phyloP scores from a whole-genome alignment of 2,797 vertebrate genomes.

The Neosilurus mollespiculum region DNA sequence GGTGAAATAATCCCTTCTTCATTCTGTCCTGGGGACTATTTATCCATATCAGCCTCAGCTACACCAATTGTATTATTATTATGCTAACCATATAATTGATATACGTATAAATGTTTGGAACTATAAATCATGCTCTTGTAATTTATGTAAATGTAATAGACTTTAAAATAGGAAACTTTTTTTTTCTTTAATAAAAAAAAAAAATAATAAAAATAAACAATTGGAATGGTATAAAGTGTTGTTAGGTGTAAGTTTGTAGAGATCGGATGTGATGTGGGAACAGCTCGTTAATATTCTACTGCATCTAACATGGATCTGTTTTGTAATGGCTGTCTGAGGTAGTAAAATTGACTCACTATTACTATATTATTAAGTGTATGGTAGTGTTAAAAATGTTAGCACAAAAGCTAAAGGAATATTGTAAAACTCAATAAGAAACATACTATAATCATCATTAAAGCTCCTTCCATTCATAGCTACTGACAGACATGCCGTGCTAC shows the following conservation, averaged over 20 bases:
- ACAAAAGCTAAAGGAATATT: neutral
- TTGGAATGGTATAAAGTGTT: too few species aligned
- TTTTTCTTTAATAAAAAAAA: too few species aligned
- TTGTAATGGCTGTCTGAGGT: neutral
- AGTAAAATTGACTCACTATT: neutral
- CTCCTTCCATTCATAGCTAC: neutral
- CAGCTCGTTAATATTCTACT: neutral
- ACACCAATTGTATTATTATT: too few species aligned
- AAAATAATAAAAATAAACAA: too few species aligned
- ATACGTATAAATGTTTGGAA: too few species aligned
- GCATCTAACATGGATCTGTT: neutral
- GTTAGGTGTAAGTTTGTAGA: neutral
- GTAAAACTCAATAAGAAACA: neutral
- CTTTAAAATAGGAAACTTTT: neutral
- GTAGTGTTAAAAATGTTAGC: neutral
- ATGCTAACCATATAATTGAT: too few species aligned
- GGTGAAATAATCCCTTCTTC: too few species aligned
- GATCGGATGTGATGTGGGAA: neutral
- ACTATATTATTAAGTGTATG: too few species aligned
- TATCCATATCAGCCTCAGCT: too few species aligned
- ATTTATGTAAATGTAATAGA: neutral
- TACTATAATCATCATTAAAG: neutral
- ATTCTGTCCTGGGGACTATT: too few species aligned
- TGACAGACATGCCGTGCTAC: constrained; percentile 4
- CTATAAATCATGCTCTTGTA: too few species aligned